phyloP scores from a whole-genome alignment of 2,797 vertebrate genomes.

The Enteromius thamalakanensis region DNA sequence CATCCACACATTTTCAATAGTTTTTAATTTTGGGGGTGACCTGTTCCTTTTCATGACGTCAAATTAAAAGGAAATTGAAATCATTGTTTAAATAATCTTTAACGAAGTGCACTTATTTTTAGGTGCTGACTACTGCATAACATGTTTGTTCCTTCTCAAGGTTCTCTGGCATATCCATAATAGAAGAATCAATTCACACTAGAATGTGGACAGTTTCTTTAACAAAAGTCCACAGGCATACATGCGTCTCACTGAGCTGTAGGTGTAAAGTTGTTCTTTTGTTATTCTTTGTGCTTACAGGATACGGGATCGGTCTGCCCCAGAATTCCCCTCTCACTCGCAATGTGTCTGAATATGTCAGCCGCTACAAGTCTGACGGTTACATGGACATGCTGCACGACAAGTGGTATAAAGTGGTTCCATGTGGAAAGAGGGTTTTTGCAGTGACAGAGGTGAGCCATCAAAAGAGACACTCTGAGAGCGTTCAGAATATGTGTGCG shows the following conservation, averaged over 20 bases:
- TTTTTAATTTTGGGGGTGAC: background rate
- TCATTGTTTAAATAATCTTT: background rate
- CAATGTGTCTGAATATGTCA: constrained; percentile 91
- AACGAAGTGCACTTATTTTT: background rate
- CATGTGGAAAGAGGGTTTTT: constrained; percentile 88
- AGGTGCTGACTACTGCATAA: background rate
- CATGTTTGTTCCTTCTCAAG: constrained; percentile 13
- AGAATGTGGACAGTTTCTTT: constrained; percentile 1
- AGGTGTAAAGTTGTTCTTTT: constrained; percentile 10
- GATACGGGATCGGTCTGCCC: constrained; percentile 70
- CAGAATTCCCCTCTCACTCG: constrained; percentile 89
- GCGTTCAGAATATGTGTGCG: constrained; percentile 57
- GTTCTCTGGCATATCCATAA: constrained; percentile 33
- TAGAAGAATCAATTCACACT: constrained; percentile 21
- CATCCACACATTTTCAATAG: background rate
- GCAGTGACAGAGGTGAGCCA: constrained; percentile 58
- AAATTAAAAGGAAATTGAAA: background rate
- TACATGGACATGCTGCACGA: constrained; percentile 97
- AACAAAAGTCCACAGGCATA: constrained; percentile 5
- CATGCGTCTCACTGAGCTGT: background rate
- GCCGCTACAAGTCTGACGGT: constrained; percentile 93
- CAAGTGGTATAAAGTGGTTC: constrained; percentile 97
- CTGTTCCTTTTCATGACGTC: background rate
- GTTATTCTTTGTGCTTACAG: constrained; percentile 40
- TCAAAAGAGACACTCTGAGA: constrained; percentile 27